These are phyloP conservation scores for Glaucopsyche alexis DNA, from an alignment of 2,888 invertebrate genomes.

Conservation along the genomic window DNA sequence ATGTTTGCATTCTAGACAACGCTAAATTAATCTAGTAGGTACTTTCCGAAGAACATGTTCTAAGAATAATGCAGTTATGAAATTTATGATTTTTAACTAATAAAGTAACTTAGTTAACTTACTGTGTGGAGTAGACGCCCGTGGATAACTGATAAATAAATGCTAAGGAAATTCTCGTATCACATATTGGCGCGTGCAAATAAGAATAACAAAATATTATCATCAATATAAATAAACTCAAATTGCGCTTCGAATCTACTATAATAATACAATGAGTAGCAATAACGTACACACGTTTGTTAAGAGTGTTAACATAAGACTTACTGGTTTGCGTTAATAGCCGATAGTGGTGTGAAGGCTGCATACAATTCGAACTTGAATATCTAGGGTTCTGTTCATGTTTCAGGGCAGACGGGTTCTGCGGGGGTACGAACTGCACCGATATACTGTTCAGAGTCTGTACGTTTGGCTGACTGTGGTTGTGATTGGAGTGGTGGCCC, in stretches of 20 bases:
- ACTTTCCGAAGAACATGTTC: background rate
- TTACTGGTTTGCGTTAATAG: conserved; percentile 67
- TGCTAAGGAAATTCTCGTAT: conserved; percentile 59
- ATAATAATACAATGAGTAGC: conserved; percentile 40
- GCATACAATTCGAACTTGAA: conserved; percentile 59
- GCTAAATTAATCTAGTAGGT: conserved; percentile 18
- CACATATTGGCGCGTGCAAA: conserved; percentile 32
- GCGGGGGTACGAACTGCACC: conserved; percentile 41
- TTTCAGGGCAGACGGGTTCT: conserved; percentile 52
- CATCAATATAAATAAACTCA: conserved; percentile 36
- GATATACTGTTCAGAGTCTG: conserved; percentile 40
- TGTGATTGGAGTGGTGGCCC: conserved; percentile 37
- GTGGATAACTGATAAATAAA: conserved; percentile 64
- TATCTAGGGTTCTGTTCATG: conserved; percentile 62
- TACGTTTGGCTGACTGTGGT: conserved; percentile 37
- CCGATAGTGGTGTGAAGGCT: conserved; percentile 64
- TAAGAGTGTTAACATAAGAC: conserved; percentile 47
- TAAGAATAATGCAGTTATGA: background rate
- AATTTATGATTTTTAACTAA: background rate
- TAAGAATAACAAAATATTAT: conserved; percentile 34
- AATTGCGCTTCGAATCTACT: conserved; percentile 27
- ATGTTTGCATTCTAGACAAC: conserved; percentile 11
- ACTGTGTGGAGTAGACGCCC: conserved; percentile 77
- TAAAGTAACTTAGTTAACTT: conserved; percentile 48
- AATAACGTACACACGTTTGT: conserved; percentile 28